Percentiles rank a stretch among this genome's conserved stretches.
phyloP scores from a whole-genome alignment of 2,888 invertebrate species.

The Oscheius myriophilus region DNA sequence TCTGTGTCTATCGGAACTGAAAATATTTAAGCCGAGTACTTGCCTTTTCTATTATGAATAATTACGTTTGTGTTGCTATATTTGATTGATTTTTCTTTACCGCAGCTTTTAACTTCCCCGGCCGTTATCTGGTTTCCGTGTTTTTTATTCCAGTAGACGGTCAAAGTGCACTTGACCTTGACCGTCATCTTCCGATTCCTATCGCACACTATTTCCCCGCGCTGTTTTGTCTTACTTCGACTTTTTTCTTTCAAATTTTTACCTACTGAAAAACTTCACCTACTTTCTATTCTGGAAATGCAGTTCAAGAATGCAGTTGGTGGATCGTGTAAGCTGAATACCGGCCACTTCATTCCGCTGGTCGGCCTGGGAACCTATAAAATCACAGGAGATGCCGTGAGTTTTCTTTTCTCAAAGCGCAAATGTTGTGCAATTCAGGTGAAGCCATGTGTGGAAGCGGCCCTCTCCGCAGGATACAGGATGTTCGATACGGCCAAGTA shows the following conservation, averaged over 20 bases:
- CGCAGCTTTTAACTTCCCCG: too few species aligned
- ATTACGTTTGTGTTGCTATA: too few species aligned
- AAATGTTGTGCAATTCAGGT: constrained; percentile 52
- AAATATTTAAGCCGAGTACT: too few species aligned
- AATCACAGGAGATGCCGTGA: constrained; percentile 39
- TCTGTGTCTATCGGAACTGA: too few species aligned
- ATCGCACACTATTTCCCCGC: not conserved
- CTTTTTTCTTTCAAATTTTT: not conserved
- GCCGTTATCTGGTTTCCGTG: too few species aligned
- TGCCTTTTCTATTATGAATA: too few species aligned
- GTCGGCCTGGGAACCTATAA: constrained; percentile 70
- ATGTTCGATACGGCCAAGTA: constrained; percentile 66
- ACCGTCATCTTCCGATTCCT: too few species aligned
- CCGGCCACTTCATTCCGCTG: constrained; percentile 63
- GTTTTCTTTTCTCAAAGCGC: too few species aligned
- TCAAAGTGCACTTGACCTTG: too few species aligned
- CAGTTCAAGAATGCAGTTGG: constrained; percentile 38
- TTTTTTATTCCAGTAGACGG: too few species aligned
- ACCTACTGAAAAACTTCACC: too few species aligned
- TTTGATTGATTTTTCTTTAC: too few species aligned
- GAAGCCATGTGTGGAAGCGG: constrained; percentile 57
- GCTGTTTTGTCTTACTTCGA: not conserved
- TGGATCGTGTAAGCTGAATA: constrained; percentile 50
- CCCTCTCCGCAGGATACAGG: constrained; percentile 58
- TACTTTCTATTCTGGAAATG: constrained; percentile 18